Evolutionary conservation across 2,888 invertebrate species (phyloP).

Genomic region (Drosophila tanythrix): DNA sequence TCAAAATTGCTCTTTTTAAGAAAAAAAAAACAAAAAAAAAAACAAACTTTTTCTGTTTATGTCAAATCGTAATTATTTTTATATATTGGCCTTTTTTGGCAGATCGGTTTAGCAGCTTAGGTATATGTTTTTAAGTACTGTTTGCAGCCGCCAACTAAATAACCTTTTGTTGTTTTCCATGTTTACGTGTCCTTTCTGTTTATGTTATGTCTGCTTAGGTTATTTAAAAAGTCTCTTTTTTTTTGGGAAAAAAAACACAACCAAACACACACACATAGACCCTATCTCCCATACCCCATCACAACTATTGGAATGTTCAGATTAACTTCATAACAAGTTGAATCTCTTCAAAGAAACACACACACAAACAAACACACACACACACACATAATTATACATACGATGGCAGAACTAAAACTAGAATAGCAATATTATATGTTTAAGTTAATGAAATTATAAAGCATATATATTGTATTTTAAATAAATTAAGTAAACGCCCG

Average conservation of each 20-base stretch:
- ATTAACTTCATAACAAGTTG: constrained; percentile 16
- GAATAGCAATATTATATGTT: constrained; percentile 75
- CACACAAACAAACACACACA: constrained; percentile 9
- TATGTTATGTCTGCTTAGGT: constrained; percentile 34
- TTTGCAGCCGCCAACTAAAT: constrained; percentile 17
- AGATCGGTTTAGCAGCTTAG: constrained; percentile 17
- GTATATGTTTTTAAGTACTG: constrained; percentile 10
- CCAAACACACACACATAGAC: constrained; percentile 9
- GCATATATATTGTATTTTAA: constrained; percentile 65
- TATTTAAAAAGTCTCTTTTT: constrained; percentile 30
- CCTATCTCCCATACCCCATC: neutral
- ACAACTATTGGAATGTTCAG: constrained; percentile 17
- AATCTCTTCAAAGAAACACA: constrained; percentile 45
- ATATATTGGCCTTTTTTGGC: constrained; percentile 35
- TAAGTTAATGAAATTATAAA: constrained; percentile 72
- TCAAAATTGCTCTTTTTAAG: neutral
- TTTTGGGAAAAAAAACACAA: constrained; percentile 1
- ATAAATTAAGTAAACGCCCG: constrained; percentile 57
- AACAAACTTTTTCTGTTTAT: constrained; percentile 18
- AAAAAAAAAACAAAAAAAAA: neutral
- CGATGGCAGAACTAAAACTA: constrained; percentile 67
- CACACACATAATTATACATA: constrained; percentile 22
- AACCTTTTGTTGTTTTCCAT: constrained; percentile 30
- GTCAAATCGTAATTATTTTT: constrained; percentile 20
- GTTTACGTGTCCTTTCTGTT: constrained; percentile 32